Conservation (phyloP, 2,888 invertebrate species). For the Ormyrus pomaceus region DNA sequence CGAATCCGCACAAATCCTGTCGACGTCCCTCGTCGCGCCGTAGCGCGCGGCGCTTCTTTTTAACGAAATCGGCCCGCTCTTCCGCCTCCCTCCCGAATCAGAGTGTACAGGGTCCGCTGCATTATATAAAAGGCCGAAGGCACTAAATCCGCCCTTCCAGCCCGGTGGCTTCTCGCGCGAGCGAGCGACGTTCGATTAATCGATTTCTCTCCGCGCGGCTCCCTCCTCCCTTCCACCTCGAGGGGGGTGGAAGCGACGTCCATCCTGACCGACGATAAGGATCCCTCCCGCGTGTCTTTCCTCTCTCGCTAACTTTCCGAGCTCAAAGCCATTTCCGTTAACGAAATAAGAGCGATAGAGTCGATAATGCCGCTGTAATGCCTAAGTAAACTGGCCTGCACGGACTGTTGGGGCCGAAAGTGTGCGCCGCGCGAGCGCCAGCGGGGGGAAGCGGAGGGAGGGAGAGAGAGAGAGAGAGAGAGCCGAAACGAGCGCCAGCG, state of each 20-base stretch:
- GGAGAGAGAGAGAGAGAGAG: conserved; percentile 12
- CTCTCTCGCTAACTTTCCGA: no score
- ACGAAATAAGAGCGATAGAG: background rate
- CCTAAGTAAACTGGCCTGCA: background rate
- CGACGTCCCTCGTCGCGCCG: no score
- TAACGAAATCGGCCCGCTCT: no score
- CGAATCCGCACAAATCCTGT: no score
- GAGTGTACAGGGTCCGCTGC: no score
- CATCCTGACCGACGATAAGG: conserved; percentile 5
- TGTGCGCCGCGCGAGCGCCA: background rate
- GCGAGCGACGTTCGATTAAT: conserved; percentile 66
- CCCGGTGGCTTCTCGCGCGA: background rate
- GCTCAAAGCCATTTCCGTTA: background rate
- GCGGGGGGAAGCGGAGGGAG: background rate
- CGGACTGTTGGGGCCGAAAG: background rate
- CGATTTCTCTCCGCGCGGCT: conserved; percentile 62
- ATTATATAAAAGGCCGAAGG: conserved; percentile 6
- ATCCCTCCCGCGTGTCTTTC: background rate
- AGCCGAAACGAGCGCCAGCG: conserved; percentile 6
- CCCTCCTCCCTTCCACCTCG: background rate
- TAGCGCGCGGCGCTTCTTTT: no score
- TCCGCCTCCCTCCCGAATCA: no score
- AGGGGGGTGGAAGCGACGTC: no score
- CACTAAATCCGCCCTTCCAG: conserved; percentile 31
- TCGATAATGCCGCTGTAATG: background rate